These are phyloP conservation scores for Ochropleura plecta DNA, from an alignment of 2,888 invertebrate genomes.

Conservation along the genomic window DNA sequence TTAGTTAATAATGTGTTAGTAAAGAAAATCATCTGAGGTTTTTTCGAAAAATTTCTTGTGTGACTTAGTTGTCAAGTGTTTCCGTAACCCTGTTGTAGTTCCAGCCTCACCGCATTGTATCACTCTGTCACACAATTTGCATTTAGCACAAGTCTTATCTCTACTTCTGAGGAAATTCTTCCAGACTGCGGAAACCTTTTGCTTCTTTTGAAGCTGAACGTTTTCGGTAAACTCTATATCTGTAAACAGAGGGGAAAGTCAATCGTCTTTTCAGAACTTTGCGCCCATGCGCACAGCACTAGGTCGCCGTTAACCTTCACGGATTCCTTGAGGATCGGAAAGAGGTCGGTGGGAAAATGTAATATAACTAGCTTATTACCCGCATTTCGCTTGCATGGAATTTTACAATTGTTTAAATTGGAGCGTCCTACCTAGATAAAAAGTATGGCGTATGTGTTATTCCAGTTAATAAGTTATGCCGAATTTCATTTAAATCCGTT, in stretches of 20 bases:
- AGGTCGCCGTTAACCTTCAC: neutral
- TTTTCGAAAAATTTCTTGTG: no score
- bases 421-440: no score
- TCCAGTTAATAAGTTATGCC: no score
- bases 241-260: neutral
- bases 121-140: slow-evolving; percentile 25
- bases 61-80: neutral
- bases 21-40: no score
- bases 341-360: neutral
- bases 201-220: neutral
- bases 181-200: slow-evolving; percentile 19
- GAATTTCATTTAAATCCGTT: no score
- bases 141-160: slow-evolving; percentile 14
- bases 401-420: no score
- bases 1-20: neutral
- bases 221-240: neutral
- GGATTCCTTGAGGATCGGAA: neutral
- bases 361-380: no score
- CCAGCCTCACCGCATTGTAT: no score
- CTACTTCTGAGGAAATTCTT: slow-evolving; percentile 21
- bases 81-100: no score
- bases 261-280: neutral
- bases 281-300: neutral
- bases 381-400: no score
- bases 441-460: no score